These are phyloP conservation scores for Mythimna loreyi DNA, from an alignment of 2,888 invertebrate genomes.

Conservation along the genomic window DNA sequence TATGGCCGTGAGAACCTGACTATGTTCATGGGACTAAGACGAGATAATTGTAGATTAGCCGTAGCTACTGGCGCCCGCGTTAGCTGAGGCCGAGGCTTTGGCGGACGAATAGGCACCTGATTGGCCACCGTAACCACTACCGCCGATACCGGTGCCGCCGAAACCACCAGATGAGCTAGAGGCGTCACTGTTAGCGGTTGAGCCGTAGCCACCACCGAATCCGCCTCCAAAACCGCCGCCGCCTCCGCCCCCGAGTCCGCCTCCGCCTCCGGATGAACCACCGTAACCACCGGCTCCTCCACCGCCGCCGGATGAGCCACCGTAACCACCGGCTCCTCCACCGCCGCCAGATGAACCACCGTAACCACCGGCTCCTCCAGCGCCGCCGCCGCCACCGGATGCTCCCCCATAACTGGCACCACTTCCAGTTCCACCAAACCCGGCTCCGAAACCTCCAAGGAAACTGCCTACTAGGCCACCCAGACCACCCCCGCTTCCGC, in stretches of 20 bases:
- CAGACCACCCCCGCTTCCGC: constrained; percentile 16
- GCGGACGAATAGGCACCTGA: constrained; percentile 74
- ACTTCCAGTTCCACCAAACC: constrained; percentile 29
- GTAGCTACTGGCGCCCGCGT: constrained; percentile 77
- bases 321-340: constrained; percentile 32
- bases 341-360: constrained; percentile 22
- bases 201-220: constrained; percentile 52
- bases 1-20: constrained; percentile 64
- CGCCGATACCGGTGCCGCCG: constrained; percentile 15
- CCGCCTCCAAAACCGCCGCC: constrained; percentile 20
- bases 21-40: constrained; percentile 44
- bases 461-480: constrained; percentile 22
- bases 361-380: constrained; percentile 40
- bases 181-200: not conserved
- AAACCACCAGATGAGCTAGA: constrained; percentile 22
- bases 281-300: constrained; percentile 35
- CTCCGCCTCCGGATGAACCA: constrained; percentile 25
- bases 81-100: constrained; percentile 78
- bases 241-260: constrained; percentile 15
- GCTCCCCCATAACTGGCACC: constrained; percentile 8
- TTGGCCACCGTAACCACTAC: constrained; percentile 62
- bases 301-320: constrained; percentile 4
- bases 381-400: constrained; percentile 30
- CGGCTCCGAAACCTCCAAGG: constrained; percentile 30
- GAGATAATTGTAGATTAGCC: constrained; percentile 63